Evolutionary conservation across 1,140 invertebrate genomes (phyloP).

Genomic region (Danaus plexippus): DNA sequence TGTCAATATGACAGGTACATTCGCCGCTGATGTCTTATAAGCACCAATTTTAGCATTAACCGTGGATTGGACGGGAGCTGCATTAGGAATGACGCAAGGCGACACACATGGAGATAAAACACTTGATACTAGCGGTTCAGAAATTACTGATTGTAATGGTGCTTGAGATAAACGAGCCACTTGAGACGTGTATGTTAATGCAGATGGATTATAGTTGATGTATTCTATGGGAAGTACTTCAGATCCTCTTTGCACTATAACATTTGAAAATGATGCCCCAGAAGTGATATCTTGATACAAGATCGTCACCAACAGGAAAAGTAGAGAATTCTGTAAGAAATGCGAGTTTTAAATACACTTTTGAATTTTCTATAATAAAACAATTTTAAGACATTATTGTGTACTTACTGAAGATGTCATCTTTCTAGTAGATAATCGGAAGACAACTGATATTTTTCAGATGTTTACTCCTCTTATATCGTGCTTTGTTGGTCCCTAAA

Average conservation of each 20-base stretch:
- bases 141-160: conserved; percentile 31
- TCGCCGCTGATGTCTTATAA: conserved; percentile 40
- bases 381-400: too few relatives aligned
- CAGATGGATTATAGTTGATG: conserved; percentile 37
- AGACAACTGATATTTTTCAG: conserved; percentile 58
- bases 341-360: too few relatives aligned
- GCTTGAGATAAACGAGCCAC: conserved; percentile 35
- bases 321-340: too few relatives aligned
- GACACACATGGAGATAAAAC: conserved; percentile 43
- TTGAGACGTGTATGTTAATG: conserved; percentile 27
- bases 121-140: conserved; percentile 29
- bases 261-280: conserved; percentile 49
- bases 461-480: conserved; percentile 51
- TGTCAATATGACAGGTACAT: conserved; percentile 41
- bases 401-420: conserved; percentile 62
- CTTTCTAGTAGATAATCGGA: conserved; percentile 49
- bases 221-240: conserved; percentile 38
- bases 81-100: conserved; percentile 47
- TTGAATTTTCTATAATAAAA: conserved; percentile 4
- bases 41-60: conserved; percentile 41
- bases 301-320: too few relatives aligned
- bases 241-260: conserved; percentile 41
- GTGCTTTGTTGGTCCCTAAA: conserved; percentile 52
- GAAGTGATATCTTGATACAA: conserved; percentile 20
- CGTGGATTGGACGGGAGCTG: conserved; percentile 25